Evolutionary conservation across 1,140 invertebrate species (phyloP).

Genomic region (Marisa cornuarietis): DNA sequence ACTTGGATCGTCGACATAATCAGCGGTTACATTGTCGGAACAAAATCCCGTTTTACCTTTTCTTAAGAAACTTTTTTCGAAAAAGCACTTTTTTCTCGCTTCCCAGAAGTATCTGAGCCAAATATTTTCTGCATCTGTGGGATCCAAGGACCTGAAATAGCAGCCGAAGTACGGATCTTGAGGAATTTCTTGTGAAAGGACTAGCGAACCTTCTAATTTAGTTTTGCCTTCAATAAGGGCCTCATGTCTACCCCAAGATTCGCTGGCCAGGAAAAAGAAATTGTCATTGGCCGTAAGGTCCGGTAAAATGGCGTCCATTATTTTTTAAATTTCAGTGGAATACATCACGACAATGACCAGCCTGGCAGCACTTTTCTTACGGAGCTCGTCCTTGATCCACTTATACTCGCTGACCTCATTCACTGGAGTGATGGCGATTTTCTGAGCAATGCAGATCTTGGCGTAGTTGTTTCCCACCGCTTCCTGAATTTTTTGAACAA

Average conservation of each 20-base stretch:
- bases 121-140: neutral
- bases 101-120: slow-evolving; percentile 22
- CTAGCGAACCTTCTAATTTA: slow-evolving; percentile 10
- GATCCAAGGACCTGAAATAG: neutral
- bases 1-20: slow-evolving; percentile 3
- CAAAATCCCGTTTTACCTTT: neutral
- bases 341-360: slow-evolving; percentile 25
- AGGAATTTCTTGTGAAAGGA: neutral
- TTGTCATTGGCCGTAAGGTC: slow-evolving; percentile 1
- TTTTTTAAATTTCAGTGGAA: neutral
- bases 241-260: slow-evolving; percentile 21
- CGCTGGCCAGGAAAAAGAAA: slow-evolving; percentile 21
- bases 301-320: slow-evolving; percentile 18
- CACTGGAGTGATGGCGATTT: slow-evolving; percentile 15
- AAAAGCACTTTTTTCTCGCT: neutral
- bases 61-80: slow-evolving; percentile 9
- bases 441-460: slow-evolving; percentile 44
- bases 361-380: slow-evolving; percentile 8
- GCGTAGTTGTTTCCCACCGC: neutral
- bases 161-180: neutral
- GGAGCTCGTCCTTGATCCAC: slow-evolving; percentile 17
- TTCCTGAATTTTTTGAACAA: slow-evolving; percentile 16
- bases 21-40: neutral
- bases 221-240: neutral
- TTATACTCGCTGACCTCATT: neutral